These are phyloP conservation scores for Polypterus senegalus DNA, from an alignment of 2,113 vertebrate genomes.

Conservation along the genomic window DNA sequence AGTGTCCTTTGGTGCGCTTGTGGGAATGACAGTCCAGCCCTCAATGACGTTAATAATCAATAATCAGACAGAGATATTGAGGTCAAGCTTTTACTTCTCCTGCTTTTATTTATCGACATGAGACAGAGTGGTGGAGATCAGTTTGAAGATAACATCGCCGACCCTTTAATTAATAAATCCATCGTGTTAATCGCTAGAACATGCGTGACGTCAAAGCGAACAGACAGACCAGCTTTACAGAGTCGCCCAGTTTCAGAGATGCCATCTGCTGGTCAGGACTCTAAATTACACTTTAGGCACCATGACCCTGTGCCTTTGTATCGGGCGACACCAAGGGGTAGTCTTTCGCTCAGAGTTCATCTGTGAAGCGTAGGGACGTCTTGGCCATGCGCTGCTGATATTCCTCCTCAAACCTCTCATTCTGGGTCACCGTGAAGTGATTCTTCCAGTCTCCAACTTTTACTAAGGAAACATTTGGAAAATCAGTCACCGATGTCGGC, in stretches of 20 bases:
- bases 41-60: no score
- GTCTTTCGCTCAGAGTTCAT: constrained; percentile 32
- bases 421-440: constrained; percentile 69
- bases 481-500: not conserved
- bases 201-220: not conserved
- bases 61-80: no score
- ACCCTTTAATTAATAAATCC: no score
- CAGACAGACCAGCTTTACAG: not conserved
- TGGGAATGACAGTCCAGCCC: no score
- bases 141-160: no score
- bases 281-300: not conserved
- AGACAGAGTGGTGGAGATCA: no score
- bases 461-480: constrained; percentile 34
- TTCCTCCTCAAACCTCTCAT: constrained; percentile 60
- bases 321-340: no score
- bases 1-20: no score
- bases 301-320: no score
- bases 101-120: no score
- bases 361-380: constrained; percentile 50
- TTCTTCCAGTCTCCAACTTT: constrained; percentile 76
- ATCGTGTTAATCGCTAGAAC: not conserved
- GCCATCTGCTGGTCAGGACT: not conserved
- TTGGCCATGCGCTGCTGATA: constrained; percentile 61
- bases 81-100: no score
- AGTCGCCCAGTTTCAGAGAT: not conserved